Evolutionary conservation across 37 sponge, comb jelly and placozoan genomes (phyloP).

Genomic region (Geodia barretti): DNA sequence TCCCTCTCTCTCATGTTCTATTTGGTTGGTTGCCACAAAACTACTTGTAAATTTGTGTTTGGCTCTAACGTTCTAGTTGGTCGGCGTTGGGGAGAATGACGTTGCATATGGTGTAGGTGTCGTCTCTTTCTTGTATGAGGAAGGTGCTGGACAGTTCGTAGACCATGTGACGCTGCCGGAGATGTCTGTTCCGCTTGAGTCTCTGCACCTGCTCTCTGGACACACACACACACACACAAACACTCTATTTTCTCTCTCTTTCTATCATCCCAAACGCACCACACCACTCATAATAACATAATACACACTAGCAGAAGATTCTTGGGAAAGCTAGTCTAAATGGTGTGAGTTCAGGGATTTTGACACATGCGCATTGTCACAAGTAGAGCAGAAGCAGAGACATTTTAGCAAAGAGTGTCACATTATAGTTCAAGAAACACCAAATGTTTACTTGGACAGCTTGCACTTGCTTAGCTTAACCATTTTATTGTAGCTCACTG

Average conservation of each 20-base stretch:
- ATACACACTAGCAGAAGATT: neutral
- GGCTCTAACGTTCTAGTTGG: conserved; percentile 43
- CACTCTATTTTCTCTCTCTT: neutral
- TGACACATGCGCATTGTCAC: too few species aligned
- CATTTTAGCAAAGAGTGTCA: too few species aligned
- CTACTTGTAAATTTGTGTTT: neutral
- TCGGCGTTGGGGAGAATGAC: conserved; percentile 61
- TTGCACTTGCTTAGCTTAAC: too few species aligned
- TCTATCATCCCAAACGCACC: neutral
- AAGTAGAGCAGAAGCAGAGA: too few species aligned
- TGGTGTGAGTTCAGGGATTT: too few species aligned
- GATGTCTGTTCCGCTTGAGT: conserved; percentile 2
- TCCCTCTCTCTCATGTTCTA: neutral
- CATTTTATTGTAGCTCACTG: too few species aligned
- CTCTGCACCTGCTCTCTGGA: conserved; percentile 33
- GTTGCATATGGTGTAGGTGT: conserved; percentile 45
- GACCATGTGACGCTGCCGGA: conserved; percentile 56
- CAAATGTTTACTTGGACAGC: too few species aligned
- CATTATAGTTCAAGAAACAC: too few species aligned
- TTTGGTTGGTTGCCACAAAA: neutral
- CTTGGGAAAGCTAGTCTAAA: too few species aligned
- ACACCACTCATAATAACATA: neutral
- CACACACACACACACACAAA: too few species aligned
- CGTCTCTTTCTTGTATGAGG: conserved; percentile 36
- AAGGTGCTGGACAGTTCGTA: conserved; percentile 45